A percentile compares a stretch with the other conserved stretches of the same genome.
Conservation (phyloP, 2,113 vertebrate species). For the Pagrus major region DNA sequence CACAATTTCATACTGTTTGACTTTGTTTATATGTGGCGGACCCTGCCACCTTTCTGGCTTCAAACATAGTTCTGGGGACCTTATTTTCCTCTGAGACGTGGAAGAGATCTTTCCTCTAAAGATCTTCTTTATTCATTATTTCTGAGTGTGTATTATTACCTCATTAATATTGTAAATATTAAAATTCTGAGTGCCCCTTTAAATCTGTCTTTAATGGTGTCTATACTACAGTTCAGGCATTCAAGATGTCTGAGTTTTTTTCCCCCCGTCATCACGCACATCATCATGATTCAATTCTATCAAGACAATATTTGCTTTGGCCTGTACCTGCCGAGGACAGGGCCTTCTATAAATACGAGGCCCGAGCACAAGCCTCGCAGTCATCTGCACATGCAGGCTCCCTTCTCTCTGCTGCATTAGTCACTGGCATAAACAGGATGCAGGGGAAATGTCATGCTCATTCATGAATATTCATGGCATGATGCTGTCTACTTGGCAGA, state of each 20-base stretch:
- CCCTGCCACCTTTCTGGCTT: too few species aligned
- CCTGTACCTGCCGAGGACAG: conserved; percentile 63
- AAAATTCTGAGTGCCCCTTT: too few species aligned
- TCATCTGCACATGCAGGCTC: conserved; percentile 64
- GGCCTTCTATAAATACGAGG: conserved; percentile 73
- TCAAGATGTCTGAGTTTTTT: neutral
- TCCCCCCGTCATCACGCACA: conserved; percentile 24
- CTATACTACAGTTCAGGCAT: conserved; percentile 3
- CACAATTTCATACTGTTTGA: too few species aligned
- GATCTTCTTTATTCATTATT: too few species aligned
- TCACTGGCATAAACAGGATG: conserved; percentile 80
- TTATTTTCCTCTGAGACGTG: too few species aligned
- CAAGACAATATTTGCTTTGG: conserved; percentile 79
- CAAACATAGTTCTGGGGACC: too few species aligned
- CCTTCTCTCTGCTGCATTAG: conserved; percentile 70
- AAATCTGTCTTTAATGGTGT: conserved; percentile 26
- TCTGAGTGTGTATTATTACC: too few species aligned
- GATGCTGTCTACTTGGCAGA: conserved; percentile 77
- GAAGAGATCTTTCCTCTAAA: too few species aligned
- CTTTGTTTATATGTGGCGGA: too few species aligned
- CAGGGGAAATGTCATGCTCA: conserved; percentile 79
- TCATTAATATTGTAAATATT: too few species aligned
- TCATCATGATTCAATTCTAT: conserved; percentile 66
- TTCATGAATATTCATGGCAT: conserved; percentile 83
- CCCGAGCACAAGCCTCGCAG: conserved; percentile 54